phyloP scores from a whole-genome alignment of 2,797 vertebrate species.

The Artibeus jamaicensis region DNA sequence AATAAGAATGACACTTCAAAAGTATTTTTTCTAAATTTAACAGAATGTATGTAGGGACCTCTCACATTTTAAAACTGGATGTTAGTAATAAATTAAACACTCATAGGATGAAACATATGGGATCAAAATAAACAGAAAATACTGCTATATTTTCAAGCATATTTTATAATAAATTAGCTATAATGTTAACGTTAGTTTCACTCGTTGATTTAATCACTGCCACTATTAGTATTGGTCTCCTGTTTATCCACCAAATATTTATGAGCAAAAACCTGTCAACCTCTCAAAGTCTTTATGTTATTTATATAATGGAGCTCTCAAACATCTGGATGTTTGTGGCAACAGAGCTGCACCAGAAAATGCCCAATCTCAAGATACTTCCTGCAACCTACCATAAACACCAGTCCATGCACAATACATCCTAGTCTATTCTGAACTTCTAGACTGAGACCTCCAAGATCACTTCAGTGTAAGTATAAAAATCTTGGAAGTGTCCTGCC shows the following conservation, averaged over 20 bases:
- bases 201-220: not conserved
- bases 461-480: not conserved
- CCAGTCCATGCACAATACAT: not conserved
- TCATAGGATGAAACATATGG: not conserved
- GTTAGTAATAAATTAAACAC: not conserved
- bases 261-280: not conserved
- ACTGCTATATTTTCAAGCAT: not conserved
- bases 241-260: constrained; percentile 17
- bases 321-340: not conserved
- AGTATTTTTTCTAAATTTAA: not conserved
- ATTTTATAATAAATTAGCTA: constrained; percentile 8
- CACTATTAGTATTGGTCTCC: not conserved
- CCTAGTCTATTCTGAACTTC: not conserved
- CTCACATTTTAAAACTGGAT: constrained; percentile 25
- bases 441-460: not conserved
- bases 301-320: not conserved
- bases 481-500: not conserved
- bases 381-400: not conserved
- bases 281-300: not conserved
- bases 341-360: not conserved
- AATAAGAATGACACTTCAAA: constrained; percentile 2
- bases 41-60: not conserved
- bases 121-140: not conserved
- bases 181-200: not conserved
- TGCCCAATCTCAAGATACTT: not conserved